Conservation (phyloP, 2,113 vertebrate genomes). For the Hydrochoerus hydrochaeris region DNA sequence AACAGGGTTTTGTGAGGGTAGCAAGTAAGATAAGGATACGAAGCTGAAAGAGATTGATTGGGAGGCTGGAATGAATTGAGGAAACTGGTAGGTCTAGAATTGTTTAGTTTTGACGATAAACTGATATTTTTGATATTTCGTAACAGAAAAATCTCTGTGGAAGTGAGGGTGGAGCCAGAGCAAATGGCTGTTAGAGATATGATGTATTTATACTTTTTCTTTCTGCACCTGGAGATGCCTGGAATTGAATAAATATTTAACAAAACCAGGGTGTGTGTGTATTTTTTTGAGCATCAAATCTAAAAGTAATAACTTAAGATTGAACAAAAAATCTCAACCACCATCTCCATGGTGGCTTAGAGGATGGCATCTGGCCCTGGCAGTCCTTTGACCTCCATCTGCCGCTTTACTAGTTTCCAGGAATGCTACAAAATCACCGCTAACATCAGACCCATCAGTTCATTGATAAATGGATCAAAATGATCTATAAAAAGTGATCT, state of each 20-base stretch:
- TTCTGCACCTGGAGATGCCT: slow-evolving; percentile 17
- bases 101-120: slow-evolving; percentile 40
- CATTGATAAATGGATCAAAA: neutral
- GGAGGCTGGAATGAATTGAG: neutral
- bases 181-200: neutral
- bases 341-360: neutral
- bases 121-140: slow-evolving; percentile 4
- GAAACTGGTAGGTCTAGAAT: neutral
- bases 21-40: neutral
- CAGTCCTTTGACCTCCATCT: accelerated
- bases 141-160: neutral
- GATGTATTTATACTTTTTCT: neutral
- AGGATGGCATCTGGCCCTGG: neutral
- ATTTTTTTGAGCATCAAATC: neutral
- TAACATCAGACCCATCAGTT: neutral
- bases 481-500: neutral
- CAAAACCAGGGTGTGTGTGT: neutral
- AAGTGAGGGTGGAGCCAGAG: neutral
- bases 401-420: neutral
- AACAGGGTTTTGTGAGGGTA: neutral
- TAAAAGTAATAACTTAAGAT: slow-evolving; percentile 16
- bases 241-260: slow-evolving; percentile 48
- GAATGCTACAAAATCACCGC: neutral
- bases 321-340: neutral
- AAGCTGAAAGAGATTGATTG: neutral